A percentile compares a stretch with the other conserved stretches of the same genome.
phyloP scores from a whole-genome alignment of 1,140 invertebrate species.

The Eueides isabella region DNA sequence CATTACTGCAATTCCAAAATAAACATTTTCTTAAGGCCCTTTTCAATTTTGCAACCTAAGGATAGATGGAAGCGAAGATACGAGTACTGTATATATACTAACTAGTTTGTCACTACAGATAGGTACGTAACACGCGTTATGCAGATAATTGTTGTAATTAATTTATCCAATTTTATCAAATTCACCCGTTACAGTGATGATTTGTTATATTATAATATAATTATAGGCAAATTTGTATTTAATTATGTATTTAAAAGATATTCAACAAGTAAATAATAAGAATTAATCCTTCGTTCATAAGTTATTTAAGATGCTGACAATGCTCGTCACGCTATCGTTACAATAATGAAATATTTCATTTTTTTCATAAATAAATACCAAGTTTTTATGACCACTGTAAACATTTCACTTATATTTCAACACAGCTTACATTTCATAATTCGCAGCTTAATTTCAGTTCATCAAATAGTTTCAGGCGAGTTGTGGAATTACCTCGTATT shows the following conservation, averaged over 20 bases:
- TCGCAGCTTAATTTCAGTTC: conserved; percentile 14
- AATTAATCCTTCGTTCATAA: no score
- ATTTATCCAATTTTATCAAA: background rate
- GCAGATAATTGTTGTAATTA: background rate
- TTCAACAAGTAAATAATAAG: no score
- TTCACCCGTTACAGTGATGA: no score
- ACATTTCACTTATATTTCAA: no score
- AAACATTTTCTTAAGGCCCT: background rate
- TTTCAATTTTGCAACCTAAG: background rate
- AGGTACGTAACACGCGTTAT: background rate
- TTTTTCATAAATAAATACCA: background rate
- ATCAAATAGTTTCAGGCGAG: conserved; percentile 31
- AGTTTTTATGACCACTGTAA: background rate
- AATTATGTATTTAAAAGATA: no score
- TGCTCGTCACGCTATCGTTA: no score
- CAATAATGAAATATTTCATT: background rate
- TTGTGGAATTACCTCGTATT: conserved; percentile 34
- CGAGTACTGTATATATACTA: background rate
- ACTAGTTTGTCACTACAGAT: background rate
- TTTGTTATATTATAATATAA: no score
- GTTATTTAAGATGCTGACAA: no score
- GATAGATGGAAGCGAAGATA: background rate
- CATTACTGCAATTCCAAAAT: conserved; percentile 12
- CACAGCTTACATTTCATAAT: background rate
- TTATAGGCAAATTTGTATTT: no score